Percentiles rank a stretch among this genome's conserved stretches.
Conservation (phyloP, 2,888 invertebrate genomes). For the Anorthoa munda region DNA sequence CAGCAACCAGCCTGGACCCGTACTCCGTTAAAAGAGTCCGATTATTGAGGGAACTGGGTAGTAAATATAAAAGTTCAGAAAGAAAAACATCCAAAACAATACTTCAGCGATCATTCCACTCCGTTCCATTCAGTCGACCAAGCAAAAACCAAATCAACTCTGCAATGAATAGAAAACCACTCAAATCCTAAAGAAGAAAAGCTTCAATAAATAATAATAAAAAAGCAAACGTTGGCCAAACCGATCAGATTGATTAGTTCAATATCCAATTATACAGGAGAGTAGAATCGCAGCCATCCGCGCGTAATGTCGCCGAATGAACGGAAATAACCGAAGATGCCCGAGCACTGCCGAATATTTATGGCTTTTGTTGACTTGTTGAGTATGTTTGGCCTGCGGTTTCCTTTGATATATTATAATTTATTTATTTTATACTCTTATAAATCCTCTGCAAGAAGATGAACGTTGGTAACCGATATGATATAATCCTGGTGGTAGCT, state of each 20-base stretch:
- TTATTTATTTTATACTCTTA: too few species aligned
- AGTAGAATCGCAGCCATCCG: slow-evolving; percentile 15
- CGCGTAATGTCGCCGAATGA: slow-evolving; percentile 28
- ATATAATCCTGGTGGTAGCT: too few species aligned
- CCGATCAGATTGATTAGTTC: slow-evolving; percentile 29
- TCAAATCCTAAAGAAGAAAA: slow-evolving; percentile 26
- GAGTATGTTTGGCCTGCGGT: slow-evolving; percentile 13
- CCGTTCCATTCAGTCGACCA: not conserved
- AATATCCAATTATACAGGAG: slow-evolving; percentile 45
- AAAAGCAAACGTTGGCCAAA: slow-evolving; percentile 35
- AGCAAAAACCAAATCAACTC: slow-evolving; percentile 13
- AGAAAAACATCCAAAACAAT: not conserved
- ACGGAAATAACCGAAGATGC: slow-evolving; percentile 40
- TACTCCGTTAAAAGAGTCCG: too few species aligned
- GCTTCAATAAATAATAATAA: slow-evolving; percentile 41
- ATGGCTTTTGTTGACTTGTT: slow-evolving; percentile 31
- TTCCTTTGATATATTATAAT: not conserved
- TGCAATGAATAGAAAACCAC: slow-evolving; percentile 10
- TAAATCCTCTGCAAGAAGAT: too few species aligned
- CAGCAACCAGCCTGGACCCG: too few species aligned
- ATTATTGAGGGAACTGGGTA: too few species aligned
- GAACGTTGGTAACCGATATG: too few species aligned
- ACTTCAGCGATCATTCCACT: not conserved
- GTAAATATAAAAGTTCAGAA: too few species aligned
- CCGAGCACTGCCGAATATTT: slow-evolving; percentile 31